Conservation (phyloP, 2,113 vertebrate genomes). For the Clarias gariepinus region DNA sequence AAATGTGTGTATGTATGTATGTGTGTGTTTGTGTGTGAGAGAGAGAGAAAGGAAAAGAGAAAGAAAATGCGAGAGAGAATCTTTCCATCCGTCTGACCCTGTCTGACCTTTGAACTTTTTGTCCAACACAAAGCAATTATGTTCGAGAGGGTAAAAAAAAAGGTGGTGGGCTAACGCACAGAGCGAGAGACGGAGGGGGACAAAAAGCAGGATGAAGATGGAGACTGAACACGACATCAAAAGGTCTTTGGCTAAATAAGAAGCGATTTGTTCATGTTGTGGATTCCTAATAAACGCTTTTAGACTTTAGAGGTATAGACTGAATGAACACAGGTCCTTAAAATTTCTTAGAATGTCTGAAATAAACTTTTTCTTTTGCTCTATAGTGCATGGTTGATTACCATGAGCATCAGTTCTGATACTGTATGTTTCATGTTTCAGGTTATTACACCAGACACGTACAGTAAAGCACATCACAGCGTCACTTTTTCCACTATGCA, state of each 20-base stretch:
- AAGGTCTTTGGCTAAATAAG: slow-evolving; percentile 35
- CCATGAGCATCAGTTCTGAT: background rate
- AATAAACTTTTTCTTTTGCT: background rate
- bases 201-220: slow-evolving; percentile 10
- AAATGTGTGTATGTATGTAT: background rate
- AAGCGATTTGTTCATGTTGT: background rate
- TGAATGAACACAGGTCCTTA: background rate
- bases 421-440: background rate
- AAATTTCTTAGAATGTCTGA: too few relatives aligned
- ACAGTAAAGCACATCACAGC: background rate
- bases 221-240: background rate
- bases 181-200: background rate
- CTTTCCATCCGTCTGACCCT: background rate
- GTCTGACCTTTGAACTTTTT: slow-evolving; percentile 10
- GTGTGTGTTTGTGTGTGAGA: background rate
- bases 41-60: background rate
- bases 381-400: background rate
- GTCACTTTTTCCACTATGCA: background rate
- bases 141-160: background rate
- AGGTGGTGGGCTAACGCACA: background rate
- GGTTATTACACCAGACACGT: too few relatives aligned
- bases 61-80: background rate
- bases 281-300: background rate
- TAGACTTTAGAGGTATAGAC: background rate
- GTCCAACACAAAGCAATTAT: background rate